Conservation (phyloP, 2,113 vertebrate genomes). For the Equus quagga region DNA sequence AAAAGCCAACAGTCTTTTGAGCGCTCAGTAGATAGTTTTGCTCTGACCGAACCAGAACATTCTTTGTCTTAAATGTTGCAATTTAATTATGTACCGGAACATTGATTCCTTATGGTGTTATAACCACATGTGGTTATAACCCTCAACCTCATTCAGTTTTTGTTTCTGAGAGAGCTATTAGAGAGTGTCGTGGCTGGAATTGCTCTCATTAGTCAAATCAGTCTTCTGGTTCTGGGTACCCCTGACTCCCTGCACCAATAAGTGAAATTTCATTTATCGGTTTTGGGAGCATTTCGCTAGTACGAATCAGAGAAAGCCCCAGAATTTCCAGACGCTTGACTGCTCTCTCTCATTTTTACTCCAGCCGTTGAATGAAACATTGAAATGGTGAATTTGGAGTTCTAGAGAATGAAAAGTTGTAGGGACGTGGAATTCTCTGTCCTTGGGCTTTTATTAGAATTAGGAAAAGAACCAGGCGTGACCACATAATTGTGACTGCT, state of each 20-base stretch:
- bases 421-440: neutral
- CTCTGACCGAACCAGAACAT: neutral
- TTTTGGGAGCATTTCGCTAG: neutral
- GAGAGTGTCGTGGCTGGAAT: neutral
- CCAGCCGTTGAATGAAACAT: neutral
- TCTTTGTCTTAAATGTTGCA: neutral
- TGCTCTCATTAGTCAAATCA: conserved; percentile 3
- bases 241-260: neutral
- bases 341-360: neutral
- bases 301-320: conserved; percentile 10
- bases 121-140: conserved; percentile 22
- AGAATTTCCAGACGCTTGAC: neutral
- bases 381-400: neutral
- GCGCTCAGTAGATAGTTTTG: neutral
- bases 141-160: neutral
- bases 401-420: neutral
- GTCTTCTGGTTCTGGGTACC: neutral
- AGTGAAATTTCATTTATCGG: neutral
- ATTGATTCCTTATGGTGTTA: conserved; percentile 3
- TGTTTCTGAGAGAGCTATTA: conserved; percentile 32
- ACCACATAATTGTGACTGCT: conserved; percentile 6
- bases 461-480: conserved; percentile 64
- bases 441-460: neutral
- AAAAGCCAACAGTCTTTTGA: neutral
- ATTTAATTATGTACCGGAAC: neutral